phyloP scores from a whole-genome alignment of 2,888 invertebrate genomes.

The Lycocerus yunnanus region DNA sequence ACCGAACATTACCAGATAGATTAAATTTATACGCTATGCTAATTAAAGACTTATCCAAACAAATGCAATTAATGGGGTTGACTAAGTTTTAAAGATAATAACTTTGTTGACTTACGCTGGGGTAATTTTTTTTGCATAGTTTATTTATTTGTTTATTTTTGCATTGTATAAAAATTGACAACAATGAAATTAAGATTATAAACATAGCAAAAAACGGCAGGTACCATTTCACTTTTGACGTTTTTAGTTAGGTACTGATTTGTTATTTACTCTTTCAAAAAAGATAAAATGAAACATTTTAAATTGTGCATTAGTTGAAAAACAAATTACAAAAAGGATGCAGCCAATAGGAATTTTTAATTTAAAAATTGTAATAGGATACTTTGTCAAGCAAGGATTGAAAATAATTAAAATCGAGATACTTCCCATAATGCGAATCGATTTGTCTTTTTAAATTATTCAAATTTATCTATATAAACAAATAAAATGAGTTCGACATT shows the following conservation, averaged over 20 bases:
- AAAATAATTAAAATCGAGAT: background rate
- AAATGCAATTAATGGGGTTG: conserved; percentile 4
- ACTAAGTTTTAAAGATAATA: conserved; percentile 1
- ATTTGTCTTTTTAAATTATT: background rate
- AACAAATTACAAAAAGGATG: background rate
- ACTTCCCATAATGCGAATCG: background rate
- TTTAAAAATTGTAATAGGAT: background rate
- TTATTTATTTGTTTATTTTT: background rate
- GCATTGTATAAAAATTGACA: background rate
- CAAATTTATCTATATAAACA: background rate
- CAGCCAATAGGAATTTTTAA: background rate
- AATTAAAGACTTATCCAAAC: conserved; percentile 2
- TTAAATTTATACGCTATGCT: conserved; percentile 2
- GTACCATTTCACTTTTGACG: no score
- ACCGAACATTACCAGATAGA: conserved; percentile 1
- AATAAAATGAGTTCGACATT: background rate
- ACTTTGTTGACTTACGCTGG: background rate
- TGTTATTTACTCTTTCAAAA: no score
- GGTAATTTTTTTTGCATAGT: background rate
- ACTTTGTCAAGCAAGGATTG: background rate
- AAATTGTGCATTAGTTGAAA: background rate
- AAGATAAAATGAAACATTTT: no score
- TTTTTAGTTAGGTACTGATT: background rate
- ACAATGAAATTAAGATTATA: background rate
- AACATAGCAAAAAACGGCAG: no score